Percentiles rank a stretch among this genome's conserved stretches.
These are phyloP conservation scores for Lepas anatifera DNA, from an alignment of 2,888 invertebrate genomes.

Conservation along the genomic window DNA sequence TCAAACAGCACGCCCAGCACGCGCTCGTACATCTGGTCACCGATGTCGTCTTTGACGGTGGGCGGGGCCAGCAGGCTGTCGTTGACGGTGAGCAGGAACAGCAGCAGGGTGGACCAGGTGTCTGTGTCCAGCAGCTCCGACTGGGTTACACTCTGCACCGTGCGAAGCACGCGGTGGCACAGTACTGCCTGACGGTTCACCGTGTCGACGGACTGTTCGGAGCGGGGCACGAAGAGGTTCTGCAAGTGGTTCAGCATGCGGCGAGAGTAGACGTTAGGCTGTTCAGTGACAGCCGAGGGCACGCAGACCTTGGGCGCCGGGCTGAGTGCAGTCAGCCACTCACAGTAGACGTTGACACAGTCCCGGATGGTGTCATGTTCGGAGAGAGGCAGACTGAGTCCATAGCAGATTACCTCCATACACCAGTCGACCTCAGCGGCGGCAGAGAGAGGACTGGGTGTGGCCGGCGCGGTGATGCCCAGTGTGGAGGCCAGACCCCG, in stretches of 20 bases:
- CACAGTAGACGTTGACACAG: conserved; percentile 92
- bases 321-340: conserved; percentile 83
- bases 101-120: conserved; percentile 80
- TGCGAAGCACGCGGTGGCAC: conserved; percentile 77
- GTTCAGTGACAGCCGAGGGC: conserved; percentile 58
- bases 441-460: conserved; percentile 67
- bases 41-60: conserved; percentile 51
- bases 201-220: conserved; percentile 79
- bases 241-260: conserved; percentile 86
- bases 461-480: conserved; percentile 43
- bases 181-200: conserved; percentile 87
- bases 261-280: conserved; percentile 78
- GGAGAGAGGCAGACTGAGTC: conserved; percentile 71
- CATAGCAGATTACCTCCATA: conserved; percentile 82
- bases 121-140: conserved; percentile 62
- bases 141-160: conserved; percentile 65
- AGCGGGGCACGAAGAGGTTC: conserved; percentile 84
- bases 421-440: conserved; percentile 57
- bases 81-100: conserved; percentile 80
- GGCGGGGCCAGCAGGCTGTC: conserved; percentile 85
- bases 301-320: conserved; percentile 73
- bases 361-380: conserved; percentile 92
- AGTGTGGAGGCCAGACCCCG: conserved; percentile 58
- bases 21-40: conserved; percentile 44
- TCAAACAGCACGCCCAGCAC: conserved; percentile 88